Conservation (phyloP, 2,888 invertebrate species). For the Merodon equestris region DNA sequence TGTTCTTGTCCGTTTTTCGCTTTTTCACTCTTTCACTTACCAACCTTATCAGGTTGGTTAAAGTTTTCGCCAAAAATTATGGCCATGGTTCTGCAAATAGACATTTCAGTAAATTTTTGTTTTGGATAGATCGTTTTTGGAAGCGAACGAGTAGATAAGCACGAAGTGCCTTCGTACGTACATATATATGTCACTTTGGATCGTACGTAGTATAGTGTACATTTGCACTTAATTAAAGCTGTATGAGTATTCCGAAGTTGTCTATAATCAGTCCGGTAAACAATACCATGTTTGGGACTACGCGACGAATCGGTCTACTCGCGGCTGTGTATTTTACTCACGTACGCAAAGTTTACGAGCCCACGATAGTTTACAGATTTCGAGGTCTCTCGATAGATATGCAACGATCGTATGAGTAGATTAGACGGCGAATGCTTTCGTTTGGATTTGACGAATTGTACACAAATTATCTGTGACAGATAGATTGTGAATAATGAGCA, state of each 20-base stretch:
- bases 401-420: neutral
- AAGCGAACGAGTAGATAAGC: constrained; percentile 28
- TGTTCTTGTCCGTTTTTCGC: neutral
- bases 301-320: constrained; percentile 9
- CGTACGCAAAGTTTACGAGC: constrained; percentile 57
- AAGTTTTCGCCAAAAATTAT: constrained; percentile 38
- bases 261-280: constrained; percentile 58
- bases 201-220: constrained; percentile 33
- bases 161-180: neutral
- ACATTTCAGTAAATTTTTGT: constrained; percentile 3
- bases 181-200: neutral
- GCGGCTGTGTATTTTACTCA: constrained; percentile 52
- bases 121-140: constrained; percentile 11
- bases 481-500: constrained; percentile 39
- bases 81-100: constrained; percentile 41
- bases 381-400: constrained; percentile 47
- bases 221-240: constrained; percentile 63
- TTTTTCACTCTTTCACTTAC: constrained; percentile 12
- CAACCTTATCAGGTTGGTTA: constrained; percentile 31
- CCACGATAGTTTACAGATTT: constrained; percentile 43
- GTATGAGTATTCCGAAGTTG: constrained; percentile 26
- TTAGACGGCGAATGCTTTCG: neutral
- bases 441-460: constrained; percentile 33
- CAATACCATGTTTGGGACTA: constrained; percentile 57
- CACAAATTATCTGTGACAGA: constrained; percentile 35